Percentiles rank a stretch among this genome's conserved stretches.
These are phyloP conservation scores for Paramormyrops hopkinsi DNA, from an alignment of 2,797 vertebrate genomes.

Conservation along the genomic window DNA sequence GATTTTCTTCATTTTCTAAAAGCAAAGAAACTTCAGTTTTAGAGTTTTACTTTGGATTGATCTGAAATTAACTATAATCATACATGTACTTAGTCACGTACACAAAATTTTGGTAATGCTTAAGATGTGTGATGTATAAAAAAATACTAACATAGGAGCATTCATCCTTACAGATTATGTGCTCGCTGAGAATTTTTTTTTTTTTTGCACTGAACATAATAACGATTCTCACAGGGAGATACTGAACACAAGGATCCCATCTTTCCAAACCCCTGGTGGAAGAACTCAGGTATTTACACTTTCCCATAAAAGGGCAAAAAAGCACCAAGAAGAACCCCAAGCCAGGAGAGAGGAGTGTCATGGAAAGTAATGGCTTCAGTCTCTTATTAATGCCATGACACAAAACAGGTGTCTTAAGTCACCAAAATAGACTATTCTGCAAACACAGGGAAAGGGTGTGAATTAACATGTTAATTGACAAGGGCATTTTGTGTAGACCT, in stretches of 20 bases:
- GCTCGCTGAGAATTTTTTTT: not conserved
- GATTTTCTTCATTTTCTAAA: not conserved
- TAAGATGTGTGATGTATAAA: not conserved
- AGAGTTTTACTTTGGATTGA: constrained; percentile 7
- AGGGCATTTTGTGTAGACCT: constrained; percentile 1
- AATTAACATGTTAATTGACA: not conserved
- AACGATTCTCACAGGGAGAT: constrained; percentile 12
- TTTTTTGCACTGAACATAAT: not conserved
- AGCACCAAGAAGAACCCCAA: not conserved
- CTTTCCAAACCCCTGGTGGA: constrained; percentile 15
- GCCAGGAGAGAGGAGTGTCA: not conserved
- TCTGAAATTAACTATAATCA: not conserved
- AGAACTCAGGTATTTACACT: constrained; percentile 1
- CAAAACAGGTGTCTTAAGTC: constrained; percentile 14
- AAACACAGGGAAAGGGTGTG: not conserved
- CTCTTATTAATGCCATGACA: constrained; percentile 5
- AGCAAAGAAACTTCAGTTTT: not conserved
- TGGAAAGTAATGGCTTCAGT: not conserved
- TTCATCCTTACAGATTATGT: not conserved
- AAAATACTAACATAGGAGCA: not conserved
- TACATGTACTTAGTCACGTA: not conserved
- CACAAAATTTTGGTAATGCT: constrained; percentile 8
- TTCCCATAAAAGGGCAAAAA: constrained; percentile 7
- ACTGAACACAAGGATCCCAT: constrained; percentile 11
- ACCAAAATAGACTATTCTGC: constrained; percentile 28